phyloP scores from a whole-genome alignment of 64 coral and sea anemone genomes.

The Montipora cactus region DNA sequence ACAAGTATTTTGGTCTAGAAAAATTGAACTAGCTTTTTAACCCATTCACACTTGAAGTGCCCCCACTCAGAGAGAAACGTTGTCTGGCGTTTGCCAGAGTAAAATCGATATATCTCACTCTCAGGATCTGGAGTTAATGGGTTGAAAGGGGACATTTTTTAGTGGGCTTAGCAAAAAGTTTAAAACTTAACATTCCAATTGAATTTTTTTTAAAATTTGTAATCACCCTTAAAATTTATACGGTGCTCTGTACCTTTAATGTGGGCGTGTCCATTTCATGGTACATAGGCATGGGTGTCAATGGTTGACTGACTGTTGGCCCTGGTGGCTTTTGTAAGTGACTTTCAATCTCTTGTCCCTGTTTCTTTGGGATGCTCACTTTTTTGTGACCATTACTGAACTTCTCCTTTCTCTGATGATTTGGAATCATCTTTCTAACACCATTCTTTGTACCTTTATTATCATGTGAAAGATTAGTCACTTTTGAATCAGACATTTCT shows the following conservation, averaged over 20 bases:
- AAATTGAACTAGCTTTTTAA: no score
- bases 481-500: background rate
- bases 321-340: background rate
- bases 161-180: no score
- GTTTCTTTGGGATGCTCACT: background rate
- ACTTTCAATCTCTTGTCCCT: slow-evolving; percentile 18
- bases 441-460: background rate
- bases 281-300: slow-evolving; percentile 91
- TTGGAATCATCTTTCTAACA: background rate
- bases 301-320: slow-evolving; percentile 38
- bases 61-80: no score
- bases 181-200: no score
- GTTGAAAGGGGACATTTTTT: no score
- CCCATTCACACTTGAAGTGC: no score
- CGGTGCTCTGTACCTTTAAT: slow-evolving; percentile 59
- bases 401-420: background rate
- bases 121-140: no score
- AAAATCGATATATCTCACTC: no score
- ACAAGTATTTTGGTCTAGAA: no score
- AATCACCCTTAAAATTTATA: background rate
- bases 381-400: background rate
- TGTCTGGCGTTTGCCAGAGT: no score
- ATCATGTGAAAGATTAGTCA: background rate
- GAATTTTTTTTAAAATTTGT: no score
- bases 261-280: slow-evolving; percentile 79